Evolutionary conservation across 2,888 invertebrate species (phyloP), one percentile per base, ranked within the genome.

Genomic region (Alsophila aescularia): DNA sequence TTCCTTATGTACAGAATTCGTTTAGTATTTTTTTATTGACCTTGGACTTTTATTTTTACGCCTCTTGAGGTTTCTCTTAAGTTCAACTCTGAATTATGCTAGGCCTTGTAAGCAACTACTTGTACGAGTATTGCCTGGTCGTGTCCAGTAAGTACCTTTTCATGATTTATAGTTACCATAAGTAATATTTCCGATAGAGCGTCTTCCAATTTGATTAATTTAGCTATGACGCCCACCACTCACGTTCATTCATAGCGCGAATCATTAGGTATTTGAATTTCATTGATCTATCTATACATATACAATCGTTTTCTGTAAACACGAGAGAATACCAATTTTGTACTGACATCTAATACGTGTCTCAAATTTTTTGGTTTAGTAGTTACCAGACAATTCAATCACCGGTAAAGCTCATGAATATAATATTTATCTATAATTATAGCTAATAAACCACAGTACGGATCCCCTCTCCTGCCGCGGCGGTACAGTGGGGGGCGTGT

Each of bases 401-500:
- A 45, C 41, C 10, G 14, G 18, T 39, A 21, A 41, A 21, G 8
- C 12, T 29, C 16, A 51, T 35, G 45, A 52, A 27, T 49, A 21
- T n/a, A 27, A 10, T 44, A 45, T 52, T 52, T 52, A 40, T 15
- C 39, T 39, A 40, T 54, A 49, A 54, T 54, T 54, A 54, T 29
- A 34, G 53, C 48, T 48, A 54, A 54, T 49, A 50, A 55, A 50
- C 12, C 16, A 4, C 21, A 49, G 55, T 55, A 44, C 39, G 9
- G 0, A 32, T 32, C 57, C 34, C 60, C 57, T 47, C 43, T 47
- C 43, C 35, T 21, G 31, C 34, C 56, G 52, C 58, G 45, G 24
- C 18, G 29, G 37, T 43, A n/a, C 41, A 51, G 62, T 53, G 53
- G 70, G 66, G 67, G 78, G 77, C 73, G 76, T 72, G 78, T 74